Evolutionary conservation across 2,888 invertebrate species (phyloP), one percentile per base, ranked within the genome.

Genomic region (Lasius platythorax): DNA sequence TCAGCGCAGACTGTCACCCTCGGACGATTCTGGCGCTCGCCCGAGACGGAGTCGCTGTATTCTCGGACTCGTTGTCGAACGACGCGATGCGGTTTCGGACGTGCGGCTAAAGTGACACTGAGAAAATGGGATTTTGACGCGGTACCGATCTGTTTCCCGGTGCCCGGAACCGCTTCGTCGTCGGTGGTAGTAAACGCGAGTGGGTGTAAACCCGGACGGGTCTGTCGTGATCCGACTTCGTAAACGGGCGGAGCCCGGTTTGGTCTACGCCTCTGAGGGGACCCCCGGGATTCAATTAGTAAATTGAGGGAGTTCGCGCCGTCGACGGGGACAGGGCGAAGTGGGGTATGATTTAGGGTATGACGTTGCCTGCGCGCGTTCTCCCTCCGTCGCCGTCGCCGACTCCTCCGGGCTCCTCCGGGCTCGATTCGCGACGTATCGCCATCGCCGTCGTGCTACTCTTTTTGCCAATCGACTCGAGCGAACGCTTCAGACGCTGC

Each of bases 211-310:
- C 78, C 67, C 67, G 72, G 30, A 53, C 50, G 33, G 56, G 66
- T 63, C 70, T 23, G 43, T 30, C 66, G 28, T 18, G 82, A 83
- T 56, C 82, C 76, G 76, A 67, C 68, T 43, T 46, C 72, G 72
- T 46, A 78, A 56, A 84, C 83, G 79, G 91, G 91, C 89, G 91
- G 91, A 81, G 85, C 82, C 18, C 53, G 12, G 23, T 8, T 4
- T 72, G 50, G 89, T 85, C 53, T 63, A 88, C 90, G 90, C 91
- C 91, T 84, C 88, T 75, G 72, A 53, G 68, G 74, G 28, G 23
- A n/a, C n/a, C 37, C 30, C 43, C 70, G 53, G 81, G 70, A 93
- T 93, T 94, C 94, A 93, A 94, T 94, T 94, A 94, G 93, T 91
- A 92, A 94, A 94, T 94, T 94, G 94, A 87, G 61, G 78, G 74